These are phyloP conservation scores for Neolamprologus ventralis DNA, from an alignment of 2,113 vertebrate genomes.

Conservation along the genomic window DNA sequence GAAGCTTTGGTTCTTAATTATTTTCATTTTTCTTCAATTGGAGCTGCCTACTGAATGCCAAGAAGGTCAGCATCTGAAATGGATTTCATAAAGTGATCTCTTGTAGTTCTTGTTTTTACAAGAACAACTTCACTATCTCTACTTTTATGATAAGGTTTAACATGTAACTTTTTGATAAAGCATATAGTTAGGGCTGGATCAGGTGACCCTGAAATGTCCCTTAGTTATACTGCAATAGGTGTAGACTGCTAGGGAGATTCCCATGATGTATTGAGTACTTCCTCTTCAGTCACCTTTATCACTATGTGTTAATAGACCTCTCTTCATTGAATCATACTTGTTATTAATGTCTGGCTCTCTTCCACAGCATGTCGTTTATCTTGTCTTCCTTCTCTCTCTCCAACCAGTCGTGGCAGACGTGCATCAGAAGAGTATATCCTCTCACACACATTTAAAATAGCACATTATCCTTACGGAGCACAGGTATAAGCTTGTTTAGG, in stretches of 20 bases:
- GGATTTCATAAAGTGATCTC: not conserved
- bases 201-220: not conserved
- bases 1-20: not conserved
- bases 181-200: not conserved
- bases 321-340: not conserved
- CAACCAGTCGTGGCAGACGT: not conserved
- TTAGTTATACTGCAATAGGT: not conserved
- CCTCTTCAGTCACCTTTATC: not conserved
- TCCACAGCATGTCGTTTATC: not conserved
- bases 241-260: not conserved
- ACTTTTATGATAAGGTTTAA: not conserved
- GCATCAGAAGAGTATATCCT: not conserved
- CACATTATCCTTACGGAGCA: not conserved
- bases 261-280: not conserved
- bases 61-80: not conserved
- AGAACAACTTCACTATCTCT: not conserved
- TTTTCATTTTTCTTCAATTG: not conserved
- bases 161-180: not conserved
- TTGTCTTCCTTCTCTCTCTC: not conserved
- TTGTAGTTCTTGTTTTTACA: not conserved
- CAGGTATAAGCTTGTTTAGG: not conserved
- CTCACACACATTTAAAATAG: not conserved
- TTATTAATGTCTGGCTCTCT: not conserved
- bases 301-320: not conserved
- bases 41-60: not conserved